A percentile compares a stretch with the other conserved stretches of the same genome.
Conservation (phyloP, 37 sponge, comb jelly and placozoan species). For the Agelas oroides region DNA sequence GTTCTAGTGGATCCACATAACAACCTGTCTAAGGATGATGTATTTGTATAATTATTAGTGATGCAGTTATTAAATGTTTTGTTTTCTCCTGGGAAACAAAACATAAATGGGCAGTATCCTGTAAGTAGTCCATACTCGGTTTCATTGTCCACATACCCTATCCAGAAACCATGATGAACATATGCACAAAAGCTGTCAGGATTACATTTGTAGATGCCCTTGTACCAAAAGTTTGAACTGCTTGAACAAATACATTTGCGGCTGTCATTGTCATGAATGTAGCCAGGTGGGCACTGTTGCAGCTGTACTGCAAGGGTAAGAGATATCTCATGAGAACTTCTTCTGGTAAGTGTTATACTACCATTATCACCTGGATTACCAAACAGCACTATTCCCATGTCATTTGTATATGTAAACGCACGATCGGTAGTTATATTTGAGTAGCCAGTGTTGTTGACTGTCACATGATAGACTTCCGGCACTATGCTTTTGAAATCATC, state of each 20-base stretch:
- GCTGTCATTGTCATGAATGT: not conserved
- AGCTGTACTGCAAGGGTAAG: not conserved
- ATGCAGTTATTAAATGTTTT: too few relatives aligned
- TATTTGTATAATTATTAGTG: too few relatives aligned
- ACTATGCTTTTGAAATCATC: not conserved
- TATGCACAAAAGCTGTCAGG: not conserved
- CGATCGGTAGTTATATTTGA: not conserved
- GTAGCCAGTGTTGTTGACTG: not conserved
- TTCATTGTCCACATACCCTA: not conserved
- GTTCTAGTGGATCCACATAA: not conserved
- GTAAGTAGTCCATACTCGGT: not conserved
- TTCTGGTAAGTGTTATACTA: not conserved
- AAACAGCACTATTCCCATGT: not conserved
- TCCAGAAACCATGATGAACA: not conserved
- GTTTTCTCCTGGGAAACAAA: not conserved
- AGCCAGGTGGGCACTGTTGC: conserved; percentile 21
- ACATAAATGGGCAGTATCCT: not conserved
- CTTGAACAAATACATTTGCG: not conserved
- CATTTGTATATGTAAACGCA: not conserved
- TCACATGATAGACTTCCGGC: not conserved
- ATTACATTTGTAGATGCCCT: not conserved
- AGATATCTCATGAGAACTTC: not conserved
- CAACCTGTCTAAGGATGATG: not conserved
- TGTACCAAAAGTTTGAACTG: not conserved
- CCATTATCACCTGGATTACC: not conserved